Conservation (phyloP, 2,113 vertebrate species). For the Tylochromis polylepis region DNA sequence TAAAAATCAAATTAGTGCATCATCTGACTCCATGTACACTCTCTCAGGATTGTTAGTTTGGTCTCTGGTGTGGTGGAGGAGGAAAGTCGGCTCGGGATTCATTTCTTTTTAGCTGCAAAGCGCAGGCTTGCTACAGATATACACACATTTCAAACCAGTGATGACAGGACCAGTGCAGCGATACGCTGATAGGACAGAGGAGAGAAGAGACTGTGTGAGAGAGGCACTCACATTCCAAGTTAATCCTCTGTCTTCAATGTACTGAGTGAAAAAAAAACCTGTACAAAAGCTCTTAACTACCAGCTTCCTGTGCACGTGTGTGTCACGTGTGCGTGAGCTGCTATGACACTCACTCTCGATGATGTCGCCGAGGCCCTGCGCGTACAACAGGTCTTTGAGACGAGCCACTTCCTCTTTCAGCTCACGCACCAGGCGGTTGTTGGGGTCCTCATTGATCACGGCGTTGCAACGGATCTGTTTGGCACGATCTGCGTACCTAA, state of each 20-base stretch:
- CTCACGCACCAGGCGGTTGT: conserved; percentile 95
- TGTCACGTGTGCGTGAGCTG: neutral
- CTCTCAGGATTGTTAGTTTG: neutral
- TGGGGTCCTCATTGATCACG: conserved; percentile 96
- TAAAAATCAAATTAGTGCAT: neutral
- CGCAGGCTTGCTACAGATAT: conserved; percentile 55
- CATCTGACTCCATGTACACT: neutral
- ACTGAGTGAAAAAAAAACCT: neutral
- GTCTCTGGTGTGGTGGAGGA: conserved; percentile 56
- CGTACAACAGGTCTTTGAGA: conserved; percentile 87
- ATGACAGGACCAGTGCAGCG: conserved; percentile 58
- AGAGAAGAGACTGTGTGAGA: conserved; percentile 55
- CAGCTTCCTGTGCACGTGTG: neutral
- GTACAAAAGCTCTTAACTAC: neutral
- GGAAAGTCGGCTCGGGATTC: conserved; percentile 9
- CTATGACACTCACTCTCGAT: conserved; percentile 86
- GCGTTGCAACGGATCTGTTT: conserved; percentile 99
- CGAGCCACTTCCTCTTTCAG: conserved; percentile 96
- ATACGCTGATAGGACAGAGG: conserved; percentile 71
- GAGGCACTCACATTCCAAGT: conserved; percentile 18
- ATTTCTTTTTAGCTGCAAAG: conserved; percentile 62
- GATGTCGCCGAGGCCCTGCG: conserved; percentile 96
- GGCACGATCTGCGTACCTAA: conserved; percentile 92
- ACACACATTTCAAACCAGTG: conserved; percentile 78
- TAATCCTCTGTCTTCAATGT: neutral